Evolutionary conservation across 2,113 vertebrate species (phyloP).

Genomic region (Vidua macroura): DNA sequence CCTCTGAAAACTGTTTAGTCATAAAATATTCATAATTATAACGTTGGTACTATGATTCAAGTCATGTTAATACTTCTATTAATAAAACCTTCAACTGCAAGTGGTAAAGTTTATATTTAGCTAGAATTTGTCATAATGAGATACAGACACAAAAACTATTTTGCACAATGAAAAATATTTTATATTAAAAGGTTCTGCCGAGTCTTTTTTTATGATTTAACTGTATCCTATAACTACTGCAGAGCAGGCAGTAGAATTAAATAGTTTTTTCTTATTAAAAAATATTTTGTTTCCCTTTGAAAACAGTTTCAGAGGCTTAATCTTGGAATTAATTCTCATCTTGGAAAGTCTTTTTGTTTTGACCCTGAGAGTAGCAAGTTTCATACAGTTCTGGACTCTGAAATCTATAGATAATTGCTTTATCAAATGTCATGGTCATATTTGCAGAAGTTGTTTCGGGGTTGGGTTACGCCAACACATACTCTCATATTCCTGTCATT

Average conservation of each 20-base stretch:
- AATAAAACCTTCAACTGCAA: not conserved
- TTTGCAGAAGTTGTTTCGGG: not conserved
- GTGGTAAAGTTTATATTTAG: not conserved
- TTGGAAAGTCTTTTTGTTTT: not conserved
- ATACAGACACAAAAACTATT: not conserved
- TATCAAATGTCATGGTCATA: not conserved
- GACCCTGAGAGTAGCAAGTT: not conserved
- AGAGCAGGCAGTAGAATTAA: not conserved
- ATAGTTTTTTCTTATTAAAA: not conserved
- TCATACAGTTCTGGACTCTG: not conserved
- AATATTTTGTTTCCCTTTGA: not conserved
- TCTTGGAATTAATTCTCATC: not conserved
- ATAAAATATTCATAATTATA: conserved; percentile 24
- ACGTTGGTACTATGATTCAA: not conserved
- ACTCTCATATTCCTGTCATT: not conserved
- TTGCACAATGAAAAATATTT: not conserved
- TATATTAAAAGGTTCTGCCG: not conserved
- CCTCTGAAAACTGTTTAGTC: conserved; percentile 20
- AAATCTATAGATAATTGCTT: not conserved
- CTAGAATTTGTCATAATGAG: not conserved
- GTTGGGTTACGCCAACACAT: not conserved
- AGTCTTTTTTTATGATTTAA: not conserved
- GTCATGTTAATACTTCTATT: conserved; percentile 1
- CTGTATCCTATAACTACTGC: not conserved
- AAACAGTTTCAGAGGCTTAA: not conserved